Evolutionary conservation across 64 coral and sea anemone species (phyloP).

Genomic region (Montipora efflorescens): DNA sequence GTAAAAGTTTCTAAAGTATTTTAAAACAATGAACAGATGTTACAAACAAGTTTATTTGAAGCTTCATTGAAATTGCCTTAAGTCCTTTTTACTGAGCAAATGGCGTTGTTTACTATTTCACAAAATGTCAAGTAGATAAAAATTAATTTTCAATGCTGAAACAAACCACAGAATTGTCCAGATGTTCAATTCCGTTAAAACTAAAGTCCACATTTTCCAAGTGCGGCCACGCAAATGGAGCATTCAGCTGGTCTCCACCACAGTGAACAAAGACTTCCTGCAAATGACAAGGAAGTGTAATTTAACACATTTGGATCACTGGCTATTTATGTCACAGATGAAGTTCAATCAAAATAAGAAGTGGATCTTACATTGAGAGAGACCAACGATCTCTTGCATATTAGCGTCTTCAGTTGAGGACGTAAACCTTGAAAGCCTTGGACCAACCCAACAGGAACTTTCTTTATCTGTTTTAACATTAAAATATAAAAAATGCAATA

Average conservation of each 20-base stretch:
- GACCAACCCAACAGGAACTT: slow-evolving; percentile 89
- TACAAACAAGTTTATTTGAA: background rate
- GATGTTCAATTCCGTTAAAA: slow-evolving; percentile 81
- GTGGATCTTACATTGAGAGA: slow-evolving; percentile 81
- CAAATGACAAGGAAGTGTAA: background rate
- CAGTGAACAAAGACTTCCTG: slow-evolving; percentile 87
- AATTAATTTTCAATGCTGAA: background rate
- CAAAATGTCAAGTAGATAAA: background rate
- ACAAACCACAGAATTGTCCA: slow-evolving; percentile 88
- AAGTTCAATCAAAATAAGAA: background rate
- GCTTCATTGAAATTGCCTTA: too few relatives aligned
- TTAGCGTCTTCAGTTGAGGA: slow-evolving; percentile 72
- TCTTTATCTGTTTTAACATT: slow-evolving; percentile 70
- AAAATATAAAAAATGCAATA: background rate
- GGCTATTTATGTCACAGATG: too few relatives aligned
- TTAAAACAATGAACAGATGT: background rate
- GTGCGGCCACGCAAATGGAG: slow-evolving; percentile 71
- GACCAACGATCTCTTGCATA: slow-evolving; percentile 72
- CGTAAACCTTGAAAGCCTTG: slow-evolving; percentile 83
- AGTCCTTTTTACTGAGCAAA: too few relatives aligned
- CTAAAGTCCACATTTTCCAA: slow-evolving; percentile 79
- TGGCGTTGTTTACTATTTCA: too few relatives aligned
- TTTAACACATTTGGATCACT: background rate
- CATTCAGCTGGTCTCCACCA: slow-evolving; percentile 85
- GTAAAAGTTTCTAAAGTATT: slow-evolving; percentile 77